Evolutionary conservation across 1,140 invertebrate species (phyloP).

Genomic region (Micrasema minimum): DNA sequence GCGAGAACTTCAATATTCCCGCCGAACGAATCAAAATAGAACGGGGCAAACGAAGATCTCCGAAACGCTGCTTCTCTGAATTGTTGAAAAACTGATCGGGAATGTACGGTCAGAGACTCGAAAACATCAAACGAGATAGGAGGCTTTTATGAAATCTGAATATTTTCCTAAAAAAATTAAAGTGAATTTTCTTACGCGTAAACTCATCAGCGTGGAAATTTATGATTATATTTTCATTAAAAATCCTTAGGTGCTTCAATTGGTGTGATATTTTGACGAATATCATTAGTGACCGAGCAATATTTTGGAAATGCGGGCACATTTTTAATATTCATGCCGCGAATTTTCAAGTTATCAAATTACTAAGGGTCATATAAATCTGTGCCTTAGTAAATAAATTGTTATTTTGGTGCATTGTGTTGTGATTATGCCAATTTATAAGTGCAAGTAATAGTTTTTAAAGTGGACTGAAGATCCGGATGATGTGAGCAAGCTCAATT

Average conservation of each 20-base stretch:
- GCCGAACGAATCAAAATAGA: conserved; percentile 4
- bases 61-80: not conserved
- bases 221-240: no score
- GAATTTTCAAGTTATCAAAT: not conserved
- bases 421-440: conserved; percentile 6
- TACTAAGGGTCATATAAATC: conserved; percentile 1
- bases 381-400: conserved; percentile 4
- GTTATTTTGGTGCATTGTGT: conserved; percentile 16
- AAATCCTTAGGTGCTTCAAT: no score
- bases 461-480: conserved; percentile 2
- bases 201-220: no score
- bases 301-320: not conserved
- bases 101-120: no score
- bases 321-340: not conserved
- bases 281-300: no score
- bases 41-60: not conserved
- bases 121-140: no score
- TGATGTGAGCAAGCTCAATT: not conserved
- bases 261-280: no score
- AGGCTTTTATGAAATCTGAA: no score
- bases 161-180: no score
- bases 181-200: no score
- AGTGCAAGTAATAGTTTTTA: conserved; percentile 11
- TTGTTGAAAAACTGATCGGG: no score
- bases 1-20: not conserved